Evolutionary conservation across 2,797 vertebrate species (phyloP).

Genomic region (Hozukius guyotensis): DNA sequence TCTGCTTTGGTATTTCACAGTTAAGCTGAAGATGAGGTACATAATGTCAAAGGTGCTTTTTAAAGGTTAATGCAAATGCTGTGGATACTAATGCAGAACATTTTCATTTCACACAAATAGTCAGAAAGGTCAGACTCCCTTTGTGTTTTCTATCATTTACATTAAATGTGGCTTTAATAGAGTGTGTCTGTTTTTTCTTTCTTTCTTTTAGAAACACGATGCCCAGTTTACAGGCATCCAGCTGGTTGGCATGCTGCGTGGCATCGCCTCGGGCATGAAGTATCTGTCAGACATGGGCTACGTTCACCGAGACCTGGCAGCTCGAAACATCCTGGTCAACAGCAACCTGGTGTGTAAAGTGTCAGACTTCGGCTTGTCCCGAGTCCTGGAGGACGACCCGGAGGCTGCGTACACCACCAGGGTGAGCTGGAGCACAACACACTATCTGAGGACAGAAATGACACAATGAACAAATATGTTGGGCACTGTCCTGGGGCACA

Average conservation of each 20-base stretch:
- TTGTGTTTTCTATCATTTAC: slow-evolving; percentile 12
- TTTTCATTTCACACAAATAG: slow-evolving; percentile 53
- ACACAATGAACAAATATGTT: background rate
- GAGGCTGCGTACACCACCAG: slow-evolving; percentile 96
- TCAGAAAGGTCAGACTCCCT: slow-evolving; percentile 57
- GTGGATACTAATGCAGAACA: slow-evolving; percentile 25
- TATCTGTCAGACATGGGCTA: slow-evolving; percentile 99
- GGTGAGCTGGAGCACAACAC: slow-evolving; percentile 82
- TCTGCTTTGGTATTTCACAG: slow-evolving; percentile 46
- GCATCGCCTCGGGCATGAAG: slow-evolving; percentile 97
- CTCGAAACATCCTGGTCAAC: slow-evolving; percentile 97
- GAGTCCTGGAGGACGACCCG: slow-evolving; percentile 95
- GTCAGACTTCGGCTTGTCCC: slow-evolving; percentile 94
- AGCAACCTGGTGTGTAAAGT: slow-evolving; percentile 97
- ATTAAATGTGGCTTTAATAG: slow-evolving; percentile 13
- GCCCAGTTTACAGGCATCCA: slow-evolving; percentile 99
- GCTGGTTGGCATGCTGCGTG: slow-evolving; percentile 96
- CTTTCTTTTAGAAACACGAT: slow-evolving; percentile 90
- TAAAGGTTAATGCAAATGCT: slow-evolving; percentile 72
- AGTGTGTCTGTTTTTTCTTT: background rate
- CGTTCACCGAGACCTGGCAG: slow-evolving; percentile 94
- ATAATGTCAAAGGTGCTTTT: slow-evolving; percentile 57
- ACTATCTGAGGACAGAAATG: slow-evolving; percentile 71
- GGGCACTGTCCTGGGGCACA: background rate
- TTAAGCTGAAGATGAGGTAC: slow-evolving; percentile 28